Conservation (phyloP, 1,140 invertebrate species). For the Chionoecetes opilio region DNA sequence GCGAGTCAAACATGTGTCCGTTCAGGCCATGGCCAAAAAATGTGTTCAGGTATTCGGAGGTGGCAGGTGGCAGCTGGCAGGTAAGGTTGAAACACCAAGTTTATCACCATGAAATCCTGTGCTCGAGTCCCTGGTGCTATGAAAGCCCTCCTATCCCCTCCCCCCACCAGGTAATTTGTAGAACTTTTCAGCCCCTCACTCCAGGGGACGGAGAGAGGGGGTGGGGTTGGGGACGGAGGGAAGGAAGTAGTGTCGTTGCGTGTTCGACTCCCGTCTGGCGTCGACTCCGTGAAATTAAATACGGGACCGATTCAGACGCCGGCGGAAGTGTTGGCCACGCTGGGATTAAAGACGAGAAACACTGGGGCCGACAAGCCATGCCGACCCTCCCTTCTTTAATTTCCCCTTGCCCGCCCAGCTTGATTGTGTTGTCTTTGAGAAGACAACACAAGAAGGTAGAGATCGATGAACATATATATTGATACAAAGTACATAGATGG, state of each 20-base stretch:
- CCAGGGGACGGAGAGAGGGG: neutral
- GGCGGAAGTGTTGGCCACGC: constrained; percentile 14
- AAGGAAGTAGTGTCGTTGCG: neutral
- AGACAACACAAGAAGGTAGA: too few relatives aligned
- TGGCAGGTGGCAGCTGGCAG: neutral
- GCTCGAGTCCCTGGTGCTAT: neutral
- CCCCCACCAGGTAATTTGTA: constrained; percentile 13
- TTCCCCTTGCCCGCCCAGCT: neutral
- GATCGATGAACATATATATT: too few relatives aligned
- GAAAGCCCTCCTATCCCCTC: neutral
- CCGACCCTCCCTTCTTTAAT: neutral
- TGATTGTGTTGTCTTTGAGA: neutral
- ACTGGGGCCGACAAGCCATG: neutral
- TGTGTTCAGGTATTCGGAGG: neutral
- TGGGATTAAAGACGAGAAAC: neutral
- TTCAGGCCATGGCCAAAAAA: neutral
- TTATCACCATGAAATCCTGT: constrained; percentile 30
- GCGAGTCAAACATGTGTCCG: neutral
- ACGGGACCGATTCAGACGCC: constrained; percentile 13
- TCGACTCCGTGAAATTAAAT: constrained; percentile 1
- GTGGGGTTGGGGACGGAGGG: too few relatives aligned
- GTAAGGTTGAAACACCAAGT: constrained; percentile 5
- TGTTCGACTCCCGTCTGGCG: constrained; percentile 23
- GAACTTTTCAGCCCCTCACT: neutral
- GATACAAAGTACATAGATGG: too few relatives aligned